Base-by-base conservation (phyloP, 2,888 invertebrate genomes). In the Thumatha senex region DNA sequence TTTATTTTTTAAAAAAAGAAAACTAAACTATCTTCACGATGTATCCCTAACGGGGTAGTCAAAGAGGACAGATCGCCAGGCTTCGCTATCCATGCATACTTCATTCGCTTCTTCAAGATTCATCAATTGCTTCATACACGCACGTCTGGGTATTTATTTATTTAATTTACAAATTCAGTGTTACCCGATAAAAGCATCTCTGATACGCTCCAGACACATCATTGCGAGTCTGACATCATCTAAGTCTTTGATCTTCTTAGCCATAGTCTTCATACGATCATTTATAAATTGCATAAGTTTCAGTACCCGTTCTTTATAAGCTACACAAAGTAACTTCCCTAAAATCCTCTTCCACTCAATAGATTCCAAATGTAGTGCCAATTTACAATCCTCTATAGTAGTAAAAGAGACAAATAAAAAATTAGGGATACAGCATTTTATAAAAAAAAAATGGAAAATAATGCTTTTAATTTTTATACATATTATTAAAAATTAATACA, bases 171-270 rank as follows among this genome's bases (percentile, higher is more conserved):
- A 18, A 43, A 5, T 43, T n/a, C 2, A 24, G 18, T 9, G 11
- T 51, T 70, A 92, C 83, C 94, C 93, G 67, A 97, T 96, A 72
- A 95, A 96, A 70, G 95, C 94, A 48, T 96, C 94, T 43, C 97
- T 91, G 56, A 98, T 95, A 58, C 93, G 90, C 67, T 94, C 94
- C 43, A 97, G 89, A 56, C 96, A 96, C 68, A 93, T 85, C 97
- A 98, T 97, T 1, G 96, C 96, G 18, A 95, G 79, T 70, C 96
- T 93, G 44, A 96, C 96, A 69, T 96, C 96, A 63, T 96, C 96
- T 56, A 96, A 87, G 81, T 97, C 96, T 67, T 95, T 95, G 29
- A 97, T 94, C 18, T 93, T 93, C 63, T 95, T 94, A 10, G 84
- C 79, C 67, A 96, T 86, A 24, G 94, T 92, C 72, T 95, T 96